Evolutionary conservation across 2,797 vertebrate genomes (phyloP).

Genomic region (Lepilemur septentrionalis): DNA sequence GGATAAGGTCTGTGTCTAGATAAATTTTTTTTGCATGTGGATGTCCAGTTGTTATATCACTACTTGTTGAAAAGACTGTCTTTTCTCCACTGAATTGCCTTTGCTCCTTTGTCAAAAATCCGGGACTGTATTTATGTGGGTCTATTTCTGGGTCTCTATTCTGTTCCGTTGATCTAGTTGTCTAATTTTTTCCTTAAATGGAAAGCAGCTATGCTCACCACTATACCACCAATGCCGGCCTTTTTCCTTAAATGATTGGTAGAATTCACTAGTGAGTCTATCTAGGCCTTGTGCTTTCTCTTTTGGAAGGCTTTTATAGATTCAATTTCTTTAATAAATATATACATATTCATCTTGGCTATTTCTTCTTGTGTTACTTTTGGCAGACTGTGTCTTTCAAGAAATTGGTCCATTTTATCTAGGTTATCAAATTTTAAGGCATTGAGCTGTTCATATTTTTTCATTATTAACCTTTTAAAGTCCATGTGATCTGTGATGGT

Average conservation of each 20-base stretch:
- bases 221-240: constrained; percentile 85
- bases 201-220: constrained; percentile 89
- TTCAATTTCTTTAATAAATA: background rate
- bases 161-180: background rate
- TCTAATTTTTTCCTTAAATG: constrained; percentile 54
- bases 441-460: background rate
- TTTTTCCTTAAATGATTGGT: background rate
- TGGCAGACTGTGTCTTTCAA: background rate
- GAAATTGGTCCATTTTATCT: background rate
- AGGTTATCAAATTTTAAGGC: background rate
- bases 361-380: constrained; percentile 9
- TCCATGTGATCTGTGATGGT: background rate
- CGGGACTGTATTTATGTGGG: background rate
- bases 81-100: background rate
- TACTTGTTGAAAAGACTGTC: background rate
- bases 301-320: background rate
- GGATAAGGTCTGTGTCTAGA: background rate
- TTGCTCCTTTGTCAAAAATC: background rate
- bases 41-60: background rate
- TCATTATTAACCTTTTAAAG: background rate
- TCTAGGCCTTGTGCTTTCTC: background rate
- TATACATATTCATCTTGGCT: background rate
- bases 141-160: background rate
- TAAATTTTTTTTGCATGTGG: background rate
- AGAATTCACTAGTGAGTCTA: background rate